Conservation (phyloP, 2,888 invertebrate species). For the Lepidocyrtinus sp. region DNA sequence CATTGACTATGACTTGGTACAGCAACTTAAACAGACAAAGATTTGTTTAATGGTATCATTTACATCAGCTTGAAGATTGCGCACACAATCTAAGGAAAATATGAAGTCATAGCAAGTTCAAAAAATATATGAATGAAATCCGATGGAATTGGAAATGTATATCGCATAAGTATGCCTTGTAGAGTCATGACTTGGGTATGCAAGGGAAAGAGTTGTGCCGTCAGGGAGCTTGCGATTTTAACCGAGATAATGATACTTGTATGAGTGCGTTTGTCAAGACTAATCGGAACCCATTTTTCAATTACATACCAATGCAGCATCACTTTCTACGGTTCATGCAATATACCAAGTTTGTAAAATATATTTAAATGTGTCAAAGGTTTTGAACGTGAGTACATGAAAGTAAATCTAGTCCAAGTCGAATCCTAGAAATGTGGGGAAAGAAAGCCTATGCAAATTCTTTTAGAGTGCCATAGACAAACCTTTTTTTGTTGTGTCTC, state of each 20-base stretch:
- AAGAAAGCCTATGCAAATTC: too few species aligned
- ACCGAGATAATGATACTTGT: conserved; percentile 56
- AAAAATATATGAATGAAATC: conserved; percentile 56
- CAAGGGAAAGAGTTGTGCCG: background rate
- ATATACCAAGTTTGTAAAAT: too few species aligned
- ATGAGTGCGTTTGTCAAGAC: conserved; percentile 67
- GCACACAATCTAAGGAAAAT: conserved; percentile 9
- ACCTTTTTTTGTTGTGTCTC: conserved; percentile 20
- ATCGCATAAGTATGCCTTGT: background rate
- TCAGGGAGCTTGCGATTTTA: too few species aligned
- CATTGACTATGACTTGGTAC: background rate
- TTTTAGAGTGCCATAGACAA: background rate
- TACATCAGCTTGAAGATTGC: background rate
- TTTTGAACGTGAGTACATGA: too few species aligned
- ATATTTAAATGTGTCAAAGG: too few species aligned
- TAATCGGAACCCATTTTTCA: conserved; percentile 69
- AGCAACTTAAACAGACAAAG: conserved; percentile 18
- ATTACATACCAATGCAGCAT: conserved; percentile 45
- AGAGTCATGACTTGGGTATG: background rate
- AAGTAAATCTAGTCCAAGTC: too few species aligned
- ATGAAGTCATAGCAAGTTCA: conserved; percentile 29
- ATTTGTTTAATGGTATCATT: conserved; percentile 10
- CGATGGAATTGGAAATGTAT: background rate
- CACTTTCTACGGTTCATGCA: too few species aligned
- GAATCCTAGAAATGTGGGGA: too few species aligned